Conservation (phyloP, 2,888 invertebrate genomes). For the Octodonta nipae region DNA sequence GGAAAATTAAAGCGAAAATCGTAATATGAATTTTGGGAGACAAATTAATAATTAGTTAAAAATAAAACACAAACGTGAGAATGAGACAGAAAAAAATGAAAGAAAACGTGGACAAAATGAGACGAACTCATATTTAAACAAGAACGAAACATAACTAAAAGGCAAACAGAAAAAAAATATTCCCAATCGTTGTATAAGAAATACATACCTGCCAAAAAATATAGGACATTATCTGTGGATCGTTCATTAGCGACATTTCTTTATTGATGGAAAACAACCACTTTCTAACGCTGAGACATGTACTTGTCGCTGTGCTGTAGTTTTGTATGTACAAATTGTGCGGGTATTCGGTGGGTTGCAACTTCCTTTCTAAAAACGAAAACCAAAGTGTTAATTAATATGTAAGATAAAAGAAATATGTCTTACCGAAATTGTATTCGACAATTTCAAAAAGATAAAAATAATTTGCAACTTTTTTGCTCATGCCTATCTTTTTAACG, state of each 20-base stretch:
- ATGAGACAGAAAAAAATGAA: too few species aligned
- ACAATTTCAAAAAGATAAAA: slow-evolving; percentile 95
- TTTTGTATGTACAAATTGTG: slow-evolving; percentile 98
- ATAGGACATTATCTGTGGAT: slow-evolving; percentile 64
- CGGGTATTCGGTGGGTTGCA: slow-evolving; percentile 86
- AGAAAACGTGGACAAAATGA: too few species aligned
- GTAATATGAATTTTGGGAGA: too few species aligned
- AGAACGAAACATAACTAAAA: too few species aligned
- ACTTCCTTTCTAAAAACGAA: slow-evolving; percentile 63
- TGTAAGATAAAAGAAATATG: not conserved
- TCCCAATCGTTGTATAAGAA: too few species aligned
- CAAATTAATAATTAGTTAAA: too few species aligned
- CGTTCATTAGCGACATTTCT: slow-evolving; percentile 50
- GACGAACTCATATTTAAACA: too few species aligned
- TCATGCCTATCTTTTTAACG: slow-evolving; percentile 69
- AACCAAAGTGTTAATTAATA: slow-evolving; percentile 1
- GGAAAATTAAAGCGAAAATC: too few species aligned
- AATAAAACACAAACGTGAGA: too few species aligned
- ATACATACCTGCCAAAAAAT: slow-evolving; percentile 85
- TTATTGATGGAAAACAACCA: slow-evolving; percentile 72
- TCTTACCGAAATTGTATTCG: slow-evolving; percentile 88
- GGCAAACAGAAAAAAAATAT: too few species aligned
- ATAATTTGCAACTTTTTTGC: slow-evolving; percentile 69
- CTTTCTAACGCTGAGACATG: slow-evolving; percentile 77
- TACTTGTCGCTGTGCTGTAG: slow-evolving; percentile 93